These are phyloP conservation scores for Littorina saxatilis DNA, from an alignment of 1,140 invertebrate genomes.

Conservation along the genomic window DNA sequence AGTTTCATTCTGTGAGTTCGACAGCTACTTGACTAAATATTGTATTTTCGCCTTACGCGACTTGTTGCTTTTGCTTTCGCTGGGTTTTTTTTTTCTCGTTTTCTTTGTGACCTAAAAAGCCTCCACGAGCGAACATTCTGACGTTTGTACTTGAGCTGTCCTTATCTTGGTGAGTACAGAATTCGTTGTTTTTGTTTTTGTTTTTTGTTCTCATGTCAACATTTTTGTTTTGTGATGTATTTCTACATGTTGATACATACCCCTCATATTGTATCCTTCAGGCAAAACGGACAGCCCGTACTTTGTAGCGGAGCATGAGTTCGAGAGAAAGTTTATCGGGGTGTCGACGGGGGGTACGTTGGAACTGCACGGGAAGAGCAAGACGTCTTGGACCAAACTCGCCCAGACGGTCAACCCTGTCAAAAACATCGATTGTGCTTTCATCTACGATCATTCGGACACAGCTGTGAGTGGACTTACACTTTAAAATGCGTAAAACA, in stretches of 20 bases:
- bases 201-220: no score
- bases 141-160: no score
- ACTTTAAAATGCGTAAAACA: neutral
- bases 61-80: no score
- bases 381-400: conserved; percentile 62
- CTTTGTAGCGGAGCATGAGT: neutral
- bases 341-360: conserved; percentile 51
- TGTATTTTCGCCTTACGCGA: no score
- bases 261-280: conserved; percentile 29
- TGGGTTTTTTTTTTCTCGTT: no score
- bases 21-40: no score
- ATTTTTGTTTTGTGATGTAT: no score
- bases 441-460: conserved; percentile 24
- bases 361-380: conserved; percentile 59
- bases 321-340: conserved; percentile 62
- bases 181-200: no score
- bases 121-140: no score
- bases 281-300: neutral
- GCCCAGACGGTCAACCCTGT: conserved; percentile 39
- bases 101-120: no score
- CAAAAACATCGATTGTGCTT: conserved; percentile 1
- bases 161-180: no score
- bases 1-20: no score
- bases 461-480: neutral
- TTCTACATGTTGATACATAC: conserved; percentile 17